Evolutionary conservation across 1,140 invertebrate genomes (phyloP).

Genomic region (Popillia japonica): DNA sequence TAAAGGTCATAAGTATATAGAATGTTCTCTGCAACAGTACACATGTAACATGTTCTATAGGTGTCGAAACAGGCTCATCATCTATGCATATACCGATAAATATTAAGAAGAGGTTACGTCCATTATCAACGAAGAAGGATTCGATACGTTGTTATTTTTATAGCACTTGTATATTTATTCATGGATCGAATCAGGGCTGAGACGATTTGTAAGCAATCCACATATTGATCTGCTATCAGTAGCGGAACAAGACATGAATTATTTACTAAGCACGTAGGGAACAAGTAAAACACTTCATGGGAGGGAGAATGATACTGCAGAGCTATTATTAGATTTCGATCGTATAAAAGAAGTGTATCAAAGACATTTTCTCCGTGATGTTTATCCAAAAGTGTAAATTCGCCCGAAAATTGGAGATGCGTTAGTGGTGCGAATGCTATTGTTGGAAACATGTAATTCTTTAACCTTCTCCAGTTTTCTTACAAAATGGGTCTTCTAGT

Average conservation of each 20-base stretch:
- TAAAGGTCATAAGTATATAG: background rate
- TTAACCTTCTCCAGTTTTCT: too few relatives aligned
- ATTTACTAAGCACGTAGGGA: constrained; percentile 23
- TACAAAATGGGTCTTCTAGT: too few relatives aligned
- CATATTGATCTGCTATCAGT: constrained; percentile 31
- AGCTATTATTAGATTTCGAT: constrained; percentile 19
- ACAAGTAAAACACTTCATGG: constrained; percentile 27
- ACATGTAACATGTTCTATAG: background rate
- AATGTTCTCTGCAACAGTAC: background rate
- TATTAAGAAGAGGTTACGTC: background rate
- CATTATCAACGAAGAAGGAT: background rate
- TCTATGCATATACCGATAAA: background rate
- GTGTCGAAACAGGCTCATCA: background rate
- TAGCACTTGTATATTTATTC: constrained; percentile 1
- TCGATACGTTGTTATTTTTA: background rate
- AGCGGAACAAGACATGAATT: constrained; percentile 20
- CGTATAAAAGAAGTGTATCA: background rate
- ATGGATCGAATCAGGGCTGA: background rate
- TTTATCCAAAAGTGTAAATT: constrained; percentile 2
- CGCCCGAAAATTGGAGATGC: background rate
- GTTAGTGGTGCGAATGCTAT: too few relatives aligned
- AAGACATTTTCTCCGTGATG: background rate
- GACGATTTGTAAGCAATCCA: constrained; percentile 33
- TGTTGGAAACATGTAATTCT: too few relatives aligned
- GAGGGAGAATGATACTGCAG: background rate